Conservation (phyloP, 2,888 invertebrate genomes). For the Caenorhabditis imperialis region DNA sequence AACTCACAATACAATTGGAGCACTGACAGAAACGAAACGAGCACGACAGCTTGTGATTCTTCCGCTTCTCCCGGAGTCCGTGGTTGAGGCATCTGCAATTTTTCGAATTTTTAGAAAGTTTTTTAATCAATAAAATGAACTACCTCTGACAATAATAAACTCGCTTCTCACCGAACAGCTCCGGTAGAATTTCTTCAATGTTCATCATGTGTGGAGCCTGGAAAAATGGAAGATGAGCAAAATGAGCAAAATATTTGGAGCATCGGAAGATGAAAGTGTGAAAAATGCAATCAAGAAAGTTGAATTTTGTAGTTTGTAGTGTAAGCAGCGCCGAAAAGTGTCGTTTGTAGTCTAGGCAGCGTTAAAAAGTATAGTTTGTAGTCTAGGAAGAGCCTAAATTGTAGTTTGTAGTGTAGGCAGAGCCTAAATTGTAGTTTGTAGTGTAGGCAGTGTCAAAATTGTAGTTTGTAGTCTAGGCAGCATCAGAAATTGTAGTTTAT, state of each 20-base stretch:
- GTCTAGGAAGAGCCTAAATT: too few relatives aligned
- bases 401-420: too few relatives aligned
- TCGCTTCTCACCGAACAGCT: constrained; percentile 69
- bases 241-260: background rate
- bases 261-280: background rate
- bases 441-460: too few relatives aligned
- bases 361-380: too few relatives aligned
- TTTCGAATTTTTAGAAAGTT: background rate
- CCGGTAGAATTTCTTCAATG: constrained; percentile 70
- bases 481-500: too few relatives aligned
- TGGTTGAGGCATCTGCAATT: constrained; percentile 64
- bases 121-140: constrained; percentile 2
- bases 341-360: too few relatives aligned
- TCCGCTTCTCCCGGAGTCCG: constrained; percentile 63
- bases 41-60: constrained; percentile 67
- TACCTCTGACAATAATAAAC: constrained; percentile 69
- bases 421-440: too few relatives aligned
- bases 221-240: background rate
- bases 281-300: constrained; percentile 7
- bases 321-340: too few relatives aligned
- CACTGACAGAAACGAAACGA: constrained; percentile 63
- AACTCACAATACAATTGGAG: constrained; percentile 63
- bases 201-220: constrained; percentile 60
- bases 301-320: too few relatives aligned
- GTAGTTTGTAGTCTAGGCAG: too few relatives aligned